Conservation (phyloP, 2,113 vertebrate species). For the Bos indicus region DNA sequence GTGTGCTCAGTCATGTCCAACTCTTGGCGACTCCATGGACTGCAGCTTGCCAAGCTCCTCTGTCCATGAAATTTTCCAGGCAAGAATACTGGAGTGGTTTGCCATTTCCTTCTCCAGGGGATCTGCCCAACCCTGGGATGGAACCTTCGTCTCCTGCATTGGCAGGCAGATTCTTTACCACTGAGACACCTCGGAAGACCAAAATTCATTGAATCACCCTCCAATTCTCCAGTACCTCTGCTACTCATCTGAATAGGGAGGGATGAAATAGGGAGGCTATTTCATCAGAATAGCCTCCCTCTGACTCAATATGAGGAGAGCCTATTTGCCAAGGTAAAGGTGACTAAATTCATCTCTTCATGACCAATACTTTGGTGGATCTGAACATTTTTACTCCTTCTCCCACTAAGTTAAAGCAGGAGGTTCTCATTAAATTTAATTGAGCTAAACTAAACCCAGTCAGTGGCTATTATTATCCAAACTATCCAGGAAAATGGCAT, state of each 20-base stretch:
- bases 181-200: not conserved
- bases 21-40: not conserved
- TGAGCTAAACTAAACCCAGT: not conserved
- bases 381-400: not conserved
- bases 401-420: not conserved
- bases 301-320: not conserved
- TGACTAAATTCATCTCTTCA: not conserved
- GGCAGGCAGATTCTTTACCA: not conserved
- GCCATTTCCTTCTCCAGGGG: not conserved
- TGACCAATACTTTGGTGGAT: not conserved
- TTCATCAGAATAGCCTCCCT: not conserved
- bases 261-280: not conserved
- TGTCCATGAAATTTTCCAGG: not conserved
- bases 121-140: not conserved
- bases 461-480: not conserved
- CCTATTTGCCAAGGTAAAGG: not conserved
- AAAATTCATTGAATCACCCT: not conserved
- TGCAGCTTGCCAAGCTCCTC: not conserved
- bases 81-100: not conserved
- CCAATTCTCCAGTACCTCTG: not conserved
- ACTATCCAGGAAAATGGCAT: not conserved
- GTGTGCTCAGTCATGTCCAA: not conserved
- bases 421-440: not conserved
- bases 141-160: not conserved
- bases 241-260: not conserved